These are phyloP conservation scores for Rhyzopertha dominica DNA, from an alignment of 1,140 invertebrate genomes.

Conservation along the genomic window DNA sequence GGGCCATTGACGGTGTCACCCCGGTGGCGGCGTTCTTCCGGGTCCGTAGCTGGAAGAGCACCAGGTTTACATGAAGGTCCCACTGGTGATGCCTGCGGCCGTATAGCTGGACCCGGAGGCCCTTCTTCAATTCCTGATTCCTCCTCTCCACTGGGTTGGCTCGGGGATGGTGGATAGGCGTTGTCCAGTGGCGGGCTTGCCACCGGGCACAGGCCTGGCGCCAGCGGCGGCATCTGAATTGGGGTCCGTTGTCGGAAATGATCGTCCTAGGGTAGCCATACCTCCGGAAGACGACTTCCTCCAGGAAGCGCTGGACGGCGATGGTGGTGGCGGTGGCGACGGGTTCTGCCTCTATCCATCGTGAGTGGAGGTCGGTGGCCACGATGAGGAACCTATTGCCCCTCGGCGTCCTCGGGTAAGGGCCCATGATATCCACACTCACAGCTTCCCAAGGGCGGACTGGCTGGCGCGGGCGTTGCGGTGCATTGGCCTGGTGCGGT, in stretches of 20 bases:
- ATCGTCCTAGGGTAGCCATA: constrained; percentile 11
- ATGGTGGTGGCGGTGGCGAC: not conserved
- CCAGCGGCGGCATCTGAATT: constrained; percentile 8
- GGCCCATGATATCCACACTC: constrained; percentile 6
- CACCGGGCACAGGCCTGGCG: not conserved
- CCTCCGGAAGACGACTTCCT: constrained; percentile 6
- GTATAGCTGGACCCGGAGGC: not conserved
- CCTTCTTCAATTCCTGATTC: constrained; percentile 13
- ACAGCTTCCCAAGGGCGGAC: constrained; percentile 10
- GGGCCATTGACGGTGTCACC: not conserved
- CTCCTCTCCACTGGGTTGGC: constrained; percentile 10
- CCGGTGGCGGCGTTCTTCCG: constrained; percentile 10
- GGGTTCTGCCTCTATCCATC: constrained; percentile 9
- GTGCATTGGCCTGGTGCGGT: not conserved
- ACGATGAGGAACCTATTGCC: constrained; percentile 10
- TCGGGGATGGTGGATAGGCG: not conserved
- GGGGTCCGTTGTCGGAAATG: constrained; percentile 13
- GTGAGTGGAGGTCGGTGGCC: constrained; percentile 7
- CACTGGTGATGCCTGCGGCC: not conserved
- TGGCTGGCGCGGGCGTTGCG: not conserved
- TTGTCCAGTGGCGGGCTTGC: not conserved
- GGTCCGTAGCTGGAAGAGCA: constrained; percentile 4
- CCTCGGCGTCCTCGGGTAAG: not conserved
- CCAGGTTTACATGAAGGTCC: not conserved
- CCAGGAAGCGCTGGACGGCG: not conserved